phyloP scores from a whole-genome alignment of 2,113 vertebrate species.

The Spilogale gracilis region DNA sequence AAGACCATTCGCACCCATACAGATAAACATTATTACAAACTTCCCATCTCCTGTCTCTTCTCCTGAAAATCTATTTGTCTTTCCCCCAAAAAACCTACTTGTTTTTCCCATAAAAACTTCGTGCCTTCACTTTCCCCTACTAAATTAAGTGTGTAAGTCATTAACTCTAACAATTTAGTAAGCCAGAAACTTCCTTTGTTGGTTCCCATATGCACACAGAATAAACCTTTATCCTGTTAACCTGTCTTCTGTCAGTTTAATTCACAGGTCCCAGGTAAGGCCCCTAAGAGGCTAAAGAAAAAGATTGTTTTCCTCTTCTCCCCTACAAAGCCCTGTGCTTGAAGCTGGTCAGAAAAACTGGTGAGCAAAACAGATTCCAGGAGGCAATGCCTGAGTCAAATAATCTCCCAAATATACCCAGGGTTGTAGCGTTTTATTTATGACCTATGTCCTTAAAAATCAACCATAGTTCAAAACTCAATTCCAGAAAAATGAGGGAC shows the following conservation, averaged over 20 bases:
- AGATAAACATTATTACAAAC: not conserved
- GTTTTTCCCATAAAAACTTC: not conserved
- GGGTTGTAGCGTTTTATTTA: not conserved
- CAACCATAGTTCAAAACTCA: not conserved
- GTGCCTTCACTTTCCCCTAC: fast-evolving
- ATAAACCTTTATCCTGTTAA: not conserved
- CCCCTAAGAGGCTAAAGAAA: not conserved
- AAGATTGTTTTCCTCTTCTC: not conserved
- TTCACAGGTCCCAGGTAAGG: not conserved
- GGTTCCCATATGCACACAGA: not conserved
- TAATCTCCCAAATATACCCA: not conserved
- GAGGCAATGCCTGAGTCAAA: not conserved
- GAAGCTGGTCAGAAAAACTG: not conserved
- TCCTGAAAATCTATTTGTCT: not conserved
- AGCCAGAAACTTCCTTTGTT: not conserved
- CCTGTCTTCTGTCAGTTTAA: not conserved
- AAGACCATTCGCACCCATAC: not conserved
- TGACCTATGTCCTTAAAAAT: not conserved
- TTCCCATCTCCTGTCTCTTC: not conserved
- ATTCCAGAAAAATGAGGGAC: not conserved
- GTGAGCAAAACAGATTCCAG: not conserved
- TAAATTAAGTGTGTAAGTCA: not conserved
- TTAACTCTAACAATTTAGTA: not conserved
- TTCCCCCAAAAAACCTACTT: not conserved
- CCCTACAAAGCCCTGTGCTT: not conserved